Base-by-base conservation (phyloP, 92 coral and sea anemone species). In the Epizoanthus rinbou region DNA sequence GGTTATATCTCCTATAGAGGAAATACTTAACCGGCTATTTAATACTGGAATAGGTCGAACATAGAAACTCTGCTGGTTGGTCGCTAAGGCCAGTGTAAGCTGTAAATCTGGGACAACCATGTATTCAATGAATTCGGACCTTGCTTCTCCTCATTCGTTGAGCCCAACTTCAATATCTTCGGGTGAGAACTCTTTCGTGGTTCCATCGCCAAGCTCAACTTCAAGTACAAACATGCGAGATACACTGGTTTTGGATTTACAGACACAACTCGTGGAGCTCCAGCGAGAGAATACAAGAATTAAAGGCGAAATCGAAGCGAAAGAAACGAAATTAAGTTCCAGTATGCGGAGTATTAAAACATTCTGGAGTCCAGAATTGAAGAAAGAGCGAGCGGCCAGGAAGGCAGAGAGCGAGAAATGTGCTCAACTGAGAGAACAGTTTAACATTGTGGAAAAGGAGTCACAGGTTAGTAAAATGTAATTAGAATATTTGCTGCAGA, bases 291-390 rank as follows among this genome's bases (percentile, higher is more conserved):
- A 97, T 80, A 90, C 91, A 19, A 94, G 95, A 18, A 87, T 97
- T 21, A 87, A 87, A 73, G 95, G 93, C 70, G 99, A 97, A 74
- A 84, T 97, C 70, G 98, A 94, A 76, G 98, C 99, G 2, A 97
- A 94, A 65, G 99, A 97, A 86, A 89, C 98, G 41, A 97, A 94
- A 58, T 86, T 97, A 11, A 94, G 91, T 81, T 97, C 99, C 8
- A 97, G 98, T 76, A 97, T 97, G 99, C 90, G 98, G 66, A 97
- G 99, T 31, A 97, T 97, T 31, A 97, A 97, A 69, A 92, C 90
- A 85, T 97, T 97, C 83, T 97, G 99, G 99, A 97, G 99, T 72
- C 99, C 99, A 0, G 99, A 97, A 71, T 63, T 97, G 85, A 97
- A 97, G 82, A 97, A 97, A 89, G 99, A 97, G 80, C 87, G 98